Evolutionary conservation across 2,113 vertebrate species (phyloP).

Genomic region (Symphodus melops): DNA sequence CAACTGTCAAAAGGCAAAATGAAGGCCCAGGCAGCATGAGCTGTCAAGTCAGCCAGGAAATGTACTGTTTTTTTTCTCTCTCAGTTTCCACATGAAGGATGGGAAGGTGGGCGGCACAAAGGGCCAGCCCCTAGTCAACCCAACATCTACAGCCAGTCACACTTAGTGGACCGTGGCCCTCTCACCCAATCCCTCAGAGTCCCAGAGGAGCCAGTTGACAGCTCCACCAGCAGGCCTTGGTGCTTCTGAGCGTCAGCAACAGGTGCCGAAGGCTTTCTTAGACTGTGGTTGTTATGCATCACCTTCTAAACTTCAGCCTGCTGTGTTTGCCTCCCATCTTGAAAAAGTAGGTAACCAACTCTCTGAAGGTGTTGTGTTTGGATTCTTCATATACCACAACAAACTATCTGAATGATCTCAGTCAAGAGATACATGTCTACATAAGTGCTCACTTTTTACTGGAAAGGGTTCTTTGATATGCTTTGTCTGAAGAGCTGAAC

Average conservation of each 20-base stretch:
- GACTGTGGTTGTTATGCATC: conserved; percentile 32
- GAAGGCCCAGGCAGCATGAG: conserved; percentile 58
- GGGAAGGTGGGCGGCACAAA: conserved; percentile 48
- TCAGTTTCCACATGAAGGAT: conserved; percentile 47
- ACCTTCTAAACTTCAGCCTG: conserved; percentile 11
- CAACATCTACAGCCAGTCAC: conserved; percentile 66
- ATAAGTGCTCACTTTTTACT: background rate
- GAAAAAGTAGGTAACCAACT: background rate
- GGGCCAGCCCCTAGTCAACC: conserved; percentile 51
- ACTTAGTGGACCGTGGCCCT: conserved; percentile 63
- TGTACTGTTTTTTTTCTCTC: conserved; percentile 40
- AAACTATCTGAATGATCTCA: background rate
- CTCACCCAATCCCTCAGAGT: conserved; percentile 64
- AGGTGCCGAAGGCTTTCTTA: conserved; percentile 60
- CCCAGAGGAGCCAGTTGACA: conserved; percentile 62
- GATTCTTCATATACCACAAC: conserved; percentile 23
- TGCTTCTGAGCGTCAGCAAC: conserved; percentile 45
- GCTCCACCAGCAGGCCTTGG: conserved; percentile 43
- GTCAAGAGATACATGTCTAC: conserved; percentile 2
- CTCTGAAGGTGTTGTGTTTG: conserved; percentile 11
- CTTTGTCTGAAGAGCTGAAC: conserved; percentile 3
- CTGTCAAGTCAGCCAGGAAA: conserved; percentile 54
- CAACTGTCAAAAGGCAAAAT: conserved; percentile 70
- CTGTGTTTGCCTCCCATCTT: conserved; percentile 9
- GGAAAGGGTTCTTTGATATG: background rate